Conservation (phyloP, 2,888 invertebrate genomes). For the Thereva nobilitata region DNA sequence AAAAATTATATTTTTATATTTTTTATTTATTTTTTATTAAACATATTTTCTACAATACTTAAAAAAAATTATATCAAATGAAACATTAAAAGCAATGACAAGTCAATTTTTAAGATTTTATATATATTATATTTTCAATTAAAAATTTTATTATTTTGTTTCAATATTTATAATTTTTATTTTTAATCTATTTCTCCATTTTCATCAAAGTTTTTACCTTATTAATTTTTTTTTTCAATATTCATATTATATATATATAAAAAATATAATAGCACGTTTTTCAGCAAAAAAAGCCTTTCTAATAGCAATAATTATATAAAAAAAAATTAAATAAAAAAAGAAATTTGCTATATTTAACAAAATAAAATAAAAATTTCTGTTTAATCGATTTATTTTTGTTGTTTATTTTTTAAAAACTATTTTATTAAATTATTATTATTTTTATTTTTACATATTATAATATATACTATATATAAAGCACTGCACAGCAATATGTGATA, state of each 20-base stretch:
- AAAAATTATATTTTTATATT: background rate
- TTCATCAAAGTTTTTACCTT: background rate
- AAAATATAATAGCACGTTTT: background rate
- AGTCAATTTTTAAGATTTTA: slow-evolving; percentile 21
- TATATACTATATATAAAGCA: slow-evolving; percentile 16
- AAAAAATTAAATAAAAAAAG: no score
- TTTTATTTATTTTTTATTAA: background rate
- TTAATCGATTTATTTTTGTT: slow-evolving; percentile 4
- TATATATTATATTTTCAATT: slow-evolving; percentile 12
- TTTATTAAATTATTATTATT: slow-evolving; percentile 13
- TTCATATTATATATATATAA: background rate
- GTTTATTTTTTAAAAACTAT: slow-evolving; percentile 9
- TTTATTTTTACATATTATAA: no score
- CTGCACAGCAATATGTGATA: slow-evolving; percentile 36
- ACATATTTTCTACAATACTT: background rate
- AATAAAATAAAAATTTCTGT: slow-evolving; percentile 11
- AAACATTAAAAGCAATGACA: slow-evolving; percentile 25
- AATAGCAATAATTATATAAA: background rate
- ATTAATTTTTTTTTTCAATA: background rate
- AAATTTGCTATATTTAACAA: no score
- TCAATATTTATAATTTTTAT: background rate
- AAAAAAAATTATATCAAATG: slow-evolving; percentile 16
- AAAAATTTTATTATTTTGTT: slow-evolving; percentile 1
- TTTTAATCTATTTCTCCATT: background rate
- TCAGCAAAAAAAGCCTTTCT: slow-evolving; percentile 6